Base-by-base conservation (phyloP, 2,888 invertebrate genomes). In the Drosophila mercatorum region DNA sequence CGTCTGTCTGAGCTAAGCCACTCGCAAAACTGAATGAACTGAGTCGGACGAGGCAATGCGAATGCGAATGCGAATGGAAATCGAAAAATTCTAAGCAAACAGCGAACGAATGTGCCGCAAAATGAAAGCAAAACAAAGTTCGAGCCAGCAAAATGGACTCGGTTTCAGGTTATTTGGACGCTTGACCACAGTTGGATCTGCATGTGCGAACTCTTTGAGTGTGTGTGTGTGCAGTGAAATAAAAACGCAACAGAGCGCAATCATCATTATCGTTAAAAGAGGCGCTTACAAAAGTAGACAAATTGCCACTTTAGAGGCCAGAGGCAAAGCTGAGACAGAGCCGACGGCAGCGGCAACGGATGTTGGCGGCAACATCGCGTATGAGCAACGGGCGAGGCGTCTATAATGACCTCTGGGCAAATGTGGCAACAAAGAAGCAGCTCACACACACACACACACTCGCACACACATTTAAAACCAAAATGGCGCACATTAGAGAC, bases 211-310 rank as follows among this genome's bases (percentile, higher is more conserved):
- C 44, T 46, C 1, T 46, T 7, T 55, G 60, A 61, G 52, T 61
- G 58, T 43, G 68, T 72, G 70, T 70, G 62, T 75, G 71, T 78
- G 75, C 81, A 75, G 64, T 82, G 79, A 75, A 87, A 88, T 87
- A 87, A 89, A 89, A 87, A 88, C 87, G 87, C 87, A 87, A 89
- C 87, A 87, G 89, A 88, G 87, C 89, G 89, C 87, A 87, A 87
- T 87, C 87, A 87, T 87, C 87, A 87, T 87, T 87, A 87, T 87
- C 89, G 87, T 87, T 87, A 87, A 86, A 87, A 84, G 89, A 89
- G 87, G 83, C 87, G 88, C 88, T 88, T 88, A 88, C 89, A 89
- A 75, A 89, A 89, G 86, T 84, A 86, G 89, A 89, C 89, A 89
- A 89, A 88, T 89, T 89, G 87, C 89, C 88, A 88, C 89, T 89